Conservation (phyloP, 2,888 invertebrate genomes). For the Gastracanthus pulcherrimus region DNA sequence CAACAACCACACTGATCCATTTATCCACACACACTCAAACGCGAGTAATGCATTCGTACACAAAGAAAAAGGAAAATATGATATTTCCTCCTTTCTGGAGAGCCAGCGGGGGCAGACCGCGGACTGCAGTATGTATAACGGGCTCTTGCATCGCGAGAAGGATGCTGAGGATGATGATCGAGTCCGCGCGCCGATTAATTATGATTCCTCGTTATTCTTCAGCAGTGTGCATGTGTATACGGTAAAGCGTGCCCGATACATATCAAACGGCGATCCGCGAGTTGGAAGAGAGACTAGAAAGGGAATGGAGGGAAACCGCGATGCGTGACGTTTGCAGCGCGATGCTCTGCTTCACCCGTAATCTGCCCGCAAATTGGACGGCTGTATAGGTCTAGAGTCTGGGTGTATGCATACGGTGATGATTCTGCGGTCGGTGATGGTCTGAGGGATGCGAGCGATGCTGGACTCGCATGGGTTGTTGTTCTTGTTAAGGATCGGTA, state of each 20-base stretch:
- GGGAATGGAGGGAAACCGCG: background rate
- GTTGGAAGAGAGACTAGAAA: background rate
- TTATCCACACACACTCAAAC: no score
- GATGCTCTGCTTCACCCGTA: conserved; percentile 32
- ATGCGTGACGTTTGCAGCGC: conserved; percentile 18
- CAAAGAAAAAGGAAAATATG: no score
- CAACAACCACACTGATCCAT: no score
- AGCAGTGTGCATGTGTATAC: conserved; percentile 22
- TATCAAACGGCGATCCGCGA: conserved; percentile 51
- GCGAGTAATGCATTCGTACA: no score
- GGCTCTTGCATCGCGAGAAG: no score
- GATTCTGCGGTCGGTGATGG: background rate
- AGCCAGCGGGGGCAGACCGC: no score
- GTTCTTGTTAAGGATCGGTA: no score
- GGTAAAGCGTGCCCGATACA: conserved; percentile 63
- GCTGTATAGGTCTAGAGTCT: conserved; percentile 43
- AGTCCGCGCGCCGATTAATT: conserved; percentile 54
- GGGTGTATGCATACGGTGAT: background rate
- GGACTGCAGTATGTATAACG: background rate
- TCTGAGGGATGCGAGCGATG: background rate
- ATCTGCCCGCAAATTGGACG: conserved; percentile 14
- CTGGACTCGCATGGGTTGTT: no score
- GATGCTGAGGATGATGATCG: no score
- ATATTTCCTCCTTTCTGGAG: no score
- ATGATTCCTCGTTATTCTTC: conserved; percentile 45